Percentiles rank a stretch among this genome's conserved stretches.
Evolutionary conservation across 2,113 vertebrate genomes (phyloP).

Genomic region (Alosa alosa): DNA sequence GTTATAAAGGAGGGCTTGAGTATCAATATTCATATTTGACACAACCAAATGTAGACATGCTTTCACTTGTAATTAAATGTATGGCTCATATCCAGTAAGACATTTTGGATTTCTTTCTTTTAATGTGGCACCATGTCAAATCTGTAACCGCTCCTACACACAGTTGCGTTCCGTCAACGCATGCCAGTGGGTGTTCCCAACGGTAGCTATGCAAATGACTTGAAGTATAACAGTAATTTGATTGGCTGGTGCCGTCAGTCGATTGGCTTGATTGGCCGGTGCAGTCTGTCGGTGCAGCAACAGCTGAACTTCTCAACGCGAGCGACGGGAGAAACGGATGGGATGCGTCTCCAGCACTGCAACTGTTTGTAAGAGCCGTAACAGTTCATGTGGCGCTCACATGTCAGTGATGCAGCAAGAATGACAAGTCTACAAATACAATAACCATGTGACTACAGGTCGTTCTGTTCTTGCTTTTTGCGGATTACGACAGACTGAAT

Average conservation of each 20-base stretch:
- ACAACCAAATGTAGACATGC: neutral
- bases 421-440: neutral
- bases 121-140: neutral
- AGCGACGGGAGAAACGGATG: too few species aligned
- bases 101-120: neutral
- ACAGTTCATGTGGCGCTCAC: neutral
- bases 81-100: conserved; percentile 21
- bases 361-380: too few species aligned
- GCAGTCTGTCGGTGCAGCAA: too few species aligned
- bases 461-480: neutral
- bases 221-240: too few species aligned
- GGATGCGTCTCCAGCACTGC: too few species aligned
- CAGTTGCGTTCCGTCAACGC: too few species aligned
- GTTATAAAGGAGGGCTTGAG: neutral
- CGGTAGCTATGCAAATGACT: too few species aligned
- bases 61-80: conserved; percentile 1
- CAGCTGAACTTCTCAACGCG: too few species aligned
- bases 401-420: neutral
- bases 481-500: neutral
- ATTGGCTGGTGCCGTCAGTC: too few species aligned
- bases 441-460: neutral
- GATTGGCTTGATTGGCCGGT: too few species aligned
- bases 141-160: neutral
- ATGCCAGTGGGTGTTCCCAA: too few species aligned
- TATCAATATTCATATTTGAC: neutral